phyloP scores from a whole-genome alignment of 2,888 invertebrate genomes.

The Luffia ferchaultella region DNA sequence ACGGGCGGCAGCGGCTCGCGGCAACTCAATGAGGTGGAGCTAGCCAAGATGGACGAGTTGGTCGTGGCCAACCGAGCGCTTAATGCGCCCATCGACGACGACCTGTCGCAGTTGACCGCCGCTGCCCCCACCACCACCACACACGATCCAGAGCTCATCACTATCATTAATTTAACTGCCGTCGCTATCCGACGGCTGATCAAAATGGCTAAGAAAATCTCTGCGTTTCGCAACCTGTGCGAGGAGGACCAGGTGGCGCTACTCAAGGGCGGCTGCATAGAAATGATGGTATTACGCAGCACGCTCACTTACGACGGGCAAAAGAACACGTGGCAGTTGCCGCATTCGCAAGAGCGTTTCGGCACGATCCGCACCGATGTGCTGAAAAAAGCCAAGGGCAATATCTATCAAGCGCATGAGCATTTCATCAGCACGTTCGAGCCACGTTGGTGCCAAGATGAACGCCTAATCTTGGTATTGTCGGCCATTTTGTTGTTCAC shows the following conservation, averaged over 20 bases:
- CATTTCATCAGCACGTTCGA: constrained; percentile 87
- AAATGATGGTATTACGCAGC: constrained; percentile 94
- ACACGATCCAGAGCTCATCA: constrained; percentile 77
- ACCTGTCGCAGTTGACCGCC: constrained; percentile 73
- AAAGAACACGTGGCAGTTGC: constrained; percentile 89
- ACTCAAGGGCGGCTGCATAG: constrained; percentile 93
- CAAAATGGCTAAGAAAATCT: constrained; percentile 86
- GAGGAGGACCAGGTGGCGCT: constrained; percentile 83
- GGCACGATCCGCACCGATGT: constrained; percentile 87
- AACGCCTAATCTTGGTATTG: constrained; percentile 88
- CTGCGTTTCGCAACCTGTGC: constrained; percentile 91
- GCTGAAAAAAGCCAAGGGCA: constrained; percentile 88
- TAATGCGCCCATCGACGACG: constrained; percentile 84
- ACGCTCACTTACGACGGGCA: constrained; percentile 92
- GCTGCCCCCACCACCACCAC: constrained; percentile 62
- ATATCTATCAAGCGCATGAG: constrained; percentile 88
- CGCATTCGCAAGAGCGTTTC: constrained; percentile 78
- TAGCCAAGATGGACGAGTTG: constrained; percentile 83
- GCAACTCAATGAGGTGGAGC: constrained; percentile 82
- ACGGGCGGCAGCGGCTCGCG: constrained; percentile 68
- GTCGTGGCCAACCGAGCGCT: constrained; percentile 87
- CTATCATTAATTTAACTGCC: constrained; percentile 90
- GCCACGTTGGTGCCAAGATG: constrained; percentile 85
- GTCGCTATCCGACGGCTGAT: constrained; percentile 88
- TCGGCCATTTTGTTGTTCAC: constrained; percentile 92